A percentile compares a stretch with the other conserved stretches of the same genome.
Conservation (phyloP, 2,888 invertebrate genomes). For the Liposcelis brunnea region DNA sequence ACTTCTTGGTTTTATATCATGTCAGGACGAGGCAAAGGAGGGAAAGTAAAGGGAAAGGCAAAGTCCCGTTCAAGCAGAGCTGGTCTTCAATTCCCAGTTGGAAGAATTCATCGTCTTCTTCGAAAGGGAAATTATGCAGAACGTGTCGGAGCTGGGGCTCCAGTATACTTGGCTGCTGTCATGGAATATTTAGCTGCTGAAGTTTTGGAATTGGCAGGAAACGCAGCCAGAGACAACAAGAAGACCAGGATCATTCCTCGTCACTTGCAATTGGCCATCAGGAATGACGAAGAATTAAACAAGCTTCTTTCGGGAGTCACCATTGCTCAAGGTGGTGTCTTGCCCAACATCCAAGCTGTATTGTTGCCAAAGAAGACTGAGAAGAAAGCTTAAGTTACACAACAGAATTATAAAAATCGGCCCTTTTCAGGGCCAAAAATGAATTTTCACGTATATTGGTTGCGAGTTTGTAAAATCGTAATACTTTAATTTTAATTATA, state of each 20-base stretch:
- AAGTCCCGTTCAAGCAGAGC: background rate
- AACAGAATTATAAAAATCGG: slow-evolving; percentile 1
- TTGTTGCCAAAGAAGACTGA: no score
- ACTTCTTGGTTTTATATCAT: background rate
- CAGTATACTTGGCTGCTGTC: slow-evolving; percentile 11
- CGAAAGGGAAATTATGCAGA: slow-evolving; percentile 1
- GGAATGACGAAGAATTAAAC: slow-evolving; percentile 6
- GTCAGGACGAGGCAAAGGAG: slow-evolving; percentile 1
- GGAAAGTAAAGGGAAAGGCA: background rate
- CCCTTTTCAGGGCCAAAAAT: slow-evolving; percentile 10
- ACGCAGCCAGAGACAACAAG: slow-evolving; percentile 10
- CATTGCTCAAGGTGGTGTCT: slow-evolving; percentile 40
- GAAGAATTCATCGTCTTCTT: background rate
- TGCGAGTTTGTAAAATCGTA: no score
- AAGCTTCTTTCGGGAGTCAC: slow-evolving; percentile 37
- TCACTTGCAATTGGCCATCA: slow-evolving; percentile 58
- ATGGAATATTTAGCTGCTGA: slow-evolving; percentile 11
- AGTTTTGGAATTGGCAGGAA: slow-evolving; percentile 12
- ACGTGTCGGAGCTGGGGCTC: slow-evolving; percentile 8
- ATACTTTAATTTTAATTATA: no score
- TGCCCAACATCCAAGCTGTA: slow-evolving; percentile 29
- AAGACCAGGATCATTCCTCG: slow-evolving; percentile 48
- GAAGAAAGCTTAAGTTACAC: background rate
- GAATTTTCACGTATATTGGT: no score
- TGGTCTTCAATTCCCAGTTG: background rate